Conservation (phyloP, 2,797 vertebrate genomes). For the Oreochromis mossambicus region DNA sequence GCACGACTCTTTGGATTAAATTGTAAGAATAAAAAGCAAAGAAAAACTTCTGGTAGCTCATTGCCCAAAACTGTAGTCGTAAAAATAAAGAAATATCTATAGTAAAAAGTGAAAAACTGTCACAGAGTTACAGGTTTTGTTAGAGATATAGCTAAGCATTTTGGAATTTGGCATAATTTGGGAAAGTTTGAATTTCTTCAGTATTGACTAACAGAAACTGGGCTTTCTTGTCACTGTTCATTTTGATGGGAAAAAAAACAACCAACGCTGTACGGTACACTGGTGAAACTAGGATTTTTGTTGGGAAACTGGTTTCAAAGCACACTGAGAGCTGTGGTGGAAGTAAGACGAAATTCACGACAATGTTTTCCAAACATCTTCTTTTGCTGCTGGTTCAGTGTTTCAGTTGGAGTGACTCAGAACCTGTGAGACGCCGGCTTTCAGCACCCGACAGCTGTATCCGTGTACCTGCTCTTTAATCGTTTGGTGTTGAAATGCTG, state of each 20-base stretch:
- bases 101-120: background rate
- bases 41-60: background rate
- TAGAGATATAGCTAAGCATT: background rate
- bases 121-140: background rate
- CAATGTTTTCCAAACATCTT: background rate
- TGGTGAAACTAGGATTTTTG: background rate
- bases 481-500: background rate
- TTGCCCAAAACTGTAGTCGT: background rate
- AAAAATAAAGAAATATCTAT: background rate
- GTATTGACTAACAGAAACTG: background rate
- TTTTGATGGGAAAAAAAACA: background rate
- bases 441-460: background rate
- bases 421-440: background rate
- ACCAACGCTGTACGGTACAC: fast-evolving
- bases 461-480: background rate
- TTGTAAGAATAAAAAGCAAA: background rate
- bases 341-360: background rate
- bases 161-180: fast-evolving
- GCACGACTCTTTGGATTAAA: background rate
- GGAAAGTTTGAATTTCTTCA: background rate
- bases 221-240: background rate
- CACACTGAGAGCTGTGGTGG: background rate
- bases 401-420: fast-evolving
- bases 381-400: background rate
- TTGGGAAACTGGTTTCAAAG: background rate